Conservation (phyloP, 2,888 invertebrate species). For the Xestia xanthographa region DNA sequence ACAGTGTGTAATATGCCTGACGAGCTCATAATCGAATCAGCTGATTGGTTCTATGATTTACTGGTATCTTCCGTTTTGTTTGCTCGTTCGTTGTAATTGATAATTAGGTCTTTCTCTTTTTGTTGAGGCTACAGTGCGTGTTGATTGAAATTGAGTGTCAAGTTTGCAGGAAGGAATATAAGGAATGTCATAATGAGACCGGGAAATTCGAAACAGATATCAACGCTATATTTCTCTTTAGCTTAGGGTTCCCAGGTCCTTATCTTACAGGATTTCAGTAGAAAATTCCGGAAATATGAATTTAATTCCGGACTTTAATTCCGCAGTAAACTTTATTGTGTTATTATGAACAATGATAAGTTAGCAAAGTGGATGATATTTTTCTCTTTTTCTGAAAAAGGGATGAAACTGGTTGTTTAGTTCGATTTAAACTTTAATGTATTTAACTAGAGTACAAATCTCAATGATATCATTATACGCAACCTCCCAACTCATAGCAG, state of each 20-base stretch:
- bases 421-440: neutral
- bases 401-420: neutral
- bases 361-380: too few species aligned
- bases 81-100: neutral
- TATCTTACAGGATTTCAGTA: neutral
- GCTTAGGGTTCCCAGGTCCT: neutral
- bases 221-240: neutral
- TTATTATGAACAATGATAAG: too few species aligned
- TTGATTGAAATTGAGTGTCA: neutral
- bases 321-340: too few species aligned
- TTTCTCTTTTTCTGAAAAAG: neutral
- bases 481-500: slow-evolving; percentile 6
- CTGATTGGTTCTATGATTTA: slow-evolving; percentile 37
- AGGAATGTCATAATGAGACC: neutral
- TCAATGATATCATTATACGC: slow-evolving; percentile 17
- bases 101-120: neutral
- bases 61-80: slow-evolving; percentile 18
- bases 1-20: neutral
- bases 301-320: neutral
- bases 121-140: neutral
- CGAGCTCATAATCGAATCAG: slow-evolving; percentile 18
- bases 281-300: neutral
- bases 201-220: neutral
- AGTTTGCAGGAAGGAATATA: neutral
- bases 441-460: neutral